Percentiles rank a stretch among this genome's conserved stretches.
phyloP scores from a whole-genome alignment of 2,797 vertebrate genomes.

The Serranus cabrilla region DNA sequence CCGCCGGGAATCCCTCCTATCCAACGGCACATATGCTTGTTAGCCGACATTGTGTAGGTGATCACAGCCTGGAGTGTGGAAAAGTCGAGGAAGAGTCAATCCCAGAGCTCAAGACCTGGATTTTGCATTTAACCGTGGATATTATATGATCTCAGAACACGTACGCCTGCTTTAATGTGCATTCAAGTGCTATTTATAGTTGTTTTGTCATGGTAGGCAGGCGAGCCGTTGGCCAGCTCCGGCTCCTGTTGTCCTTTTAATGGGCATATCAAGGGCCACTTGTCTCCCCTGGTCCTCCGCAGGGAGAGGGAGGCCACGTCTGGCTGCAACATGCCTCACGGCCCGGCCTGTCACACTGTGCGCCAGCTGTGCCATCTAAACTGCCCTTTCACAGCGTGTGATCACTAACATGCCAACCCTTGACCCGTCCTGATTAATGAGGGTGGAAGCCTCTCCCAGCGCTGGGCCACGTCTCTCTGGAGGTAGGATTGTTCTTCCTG shows the following conservation, averaged over 20 bases:
- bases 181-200: neutral
- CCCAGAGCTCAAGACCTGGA: neutral
- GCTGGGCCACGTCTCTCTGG: constrained; percentile 13
- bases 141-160: neutral
- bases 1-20: constrained; percentile 17
- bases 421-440: constrained; percentile 76
- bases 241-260: constrained; percentile 33
- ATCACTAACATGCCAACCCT: constrained; percentile 65
- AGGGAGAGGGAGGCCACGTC: constrained; percentile 24
- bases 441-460: constrained; percentile 25
- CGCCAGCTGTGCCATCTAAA: constrained; percentile 65
- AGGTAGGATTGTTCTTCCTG: constrained; percentile 26
- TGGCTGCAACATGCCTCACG: constrained; percentile 49
- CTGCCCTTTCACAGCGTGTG: constrained; percentile 62
- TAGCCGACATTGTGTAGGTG: constrained; percentile 5
- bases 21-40: constrained; percentile 14
- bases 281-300: constrained; percentile 5
- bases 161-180: too few species aligned
- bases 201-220: neutral
- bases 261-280: constrained; percentile 37
- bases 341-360: constrained; percentile 53
- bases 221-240: neutral
- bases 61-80: constrained; percentile 13
- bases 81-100: constrained; percentile 18
- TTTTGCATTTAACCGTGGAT: neutral